These are phyloP conservation scores for Drosophila bifasciata DNA, from an alignment of 1,140 invertebrate genomes.

Conservation along the genomic window DNA sequence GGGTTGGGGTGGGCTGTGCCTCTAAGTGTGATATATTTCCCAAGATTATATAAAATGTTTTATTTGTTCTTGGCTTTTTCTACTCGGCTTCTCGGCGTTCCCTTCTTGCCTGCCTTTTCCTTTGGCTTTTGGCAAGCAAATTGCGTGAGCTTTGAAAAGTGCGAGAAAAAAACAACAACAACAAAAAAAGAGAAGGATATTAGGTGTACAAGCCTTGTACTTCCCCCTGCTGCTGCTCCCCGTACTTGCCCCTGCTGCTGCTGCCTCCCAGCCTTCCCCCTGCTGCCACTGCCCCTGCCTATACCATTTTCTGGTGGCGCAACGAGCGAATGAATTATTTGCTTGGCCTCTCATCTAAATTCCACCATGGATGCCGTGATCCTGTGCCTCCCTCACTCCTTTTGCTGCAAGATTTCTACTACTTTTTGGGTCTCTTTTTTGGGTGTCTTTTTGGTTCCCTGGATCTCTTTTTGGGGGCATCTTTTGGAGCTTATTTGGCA, in stretches of 20 bases:
- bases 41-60: slow-evolving; percentile 84
- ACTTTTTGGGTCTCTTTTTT: background rate
- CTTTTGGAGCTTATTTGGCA: no score
- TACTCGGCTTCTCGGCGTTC: slow-evolving; percentile 26
- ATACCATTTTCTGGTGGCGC: slow-evolving; percentile 14
- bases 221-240: background rate
- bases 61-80: slow-evolving; percentile 74
- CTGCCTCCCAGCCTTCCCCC: no score
- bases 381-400: background rate
- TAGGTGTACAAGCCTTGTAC: slow-evolving; percentile 60
- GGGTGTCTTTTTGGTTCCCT: no score
- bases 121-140: slow-evolving; percentile 57
- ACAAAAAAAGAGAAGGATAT: slow-evolving; percentile 51
- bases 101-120: background rate
- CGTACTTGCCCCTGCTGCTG: background rate
- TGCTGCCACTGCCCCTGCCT: background rate
- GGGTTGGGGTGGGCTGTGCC: slow-evolving; percentile 38
- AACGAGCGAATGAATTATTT: slow-evolving; percentile 78
- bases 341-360: slow-evolving; percentile 71
- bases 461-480: no score
- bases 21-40: slow-evolving; percentile 84
- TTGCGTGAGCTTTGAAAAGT: slow-evolving; percentile 64
- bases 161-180: slow-evolving; percentile 33
- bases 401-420: background rate
- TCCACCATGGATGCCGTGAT: slow-evolving; percentile 31